Base-by-base conservation (phyloP, 2,113 vertebrate species). In the Cricetomys ansorgei region DNA sequence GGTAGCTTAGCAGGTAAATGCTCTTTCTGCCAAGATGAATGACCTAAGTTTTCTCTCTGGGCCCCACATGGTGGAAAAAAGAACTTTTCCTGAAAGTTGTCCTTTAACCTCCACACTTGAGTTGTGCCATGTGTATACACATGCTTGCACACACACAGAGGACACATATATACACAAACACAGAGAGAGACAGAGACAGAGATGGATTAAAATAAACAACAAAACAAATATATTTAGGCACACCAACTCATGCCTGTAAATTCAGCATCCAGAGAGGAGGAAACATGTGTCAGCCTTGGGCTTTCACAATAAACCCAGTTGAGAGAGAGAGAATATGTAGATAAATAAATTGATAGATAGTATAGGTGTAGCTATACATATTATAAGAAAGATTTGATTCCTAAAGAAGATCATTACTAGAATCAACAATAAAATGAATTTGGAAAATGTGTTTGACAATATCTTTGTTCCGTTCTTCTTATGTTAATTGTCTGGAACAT, bases 381-480 rank as follows among this genome's bases (percentile, higher is more conserved):
- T 50, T 87, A 23, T 45, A 93, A 88, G 3, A 1, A 73, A 64
- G 17, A 23, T 67, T 3, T 13, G 8, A 84, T 73, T n/a, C 23
- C n/a, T 94, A 73, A n/a, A 80, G 37, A 45, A 10, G 13, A 55
- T 5, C 17, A 55, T 70, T 81, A 16, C 25, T 55, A 72, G 13
- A 64, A 4, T n/a, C 45, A 50, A 64, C 31, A 79, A 45, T 85
- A 48, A 75, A 92, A 75, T 64, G n/a, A 92, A 19, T 75, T 29
- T 83, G 90, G 15, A 87, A 95, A 93, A 87, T 80, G 34, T 50
- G 95, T 50, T 89, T 94, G 12, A 1, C 87, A 87, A 70, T 70
- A 86, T 87, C 15, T 79, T 67, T 92, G 17, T 1, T 67, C 37
- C 17, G 43, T 87, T 88, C 84, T 65, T 88, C 19, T 93, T 55